A percentile compares a stretch with the other conserved stretches of the same genome.
phyloP scores from a whole-genome alignment of 2,797 vertebrate species.

The Melanotaenia boesemani region DNA sequence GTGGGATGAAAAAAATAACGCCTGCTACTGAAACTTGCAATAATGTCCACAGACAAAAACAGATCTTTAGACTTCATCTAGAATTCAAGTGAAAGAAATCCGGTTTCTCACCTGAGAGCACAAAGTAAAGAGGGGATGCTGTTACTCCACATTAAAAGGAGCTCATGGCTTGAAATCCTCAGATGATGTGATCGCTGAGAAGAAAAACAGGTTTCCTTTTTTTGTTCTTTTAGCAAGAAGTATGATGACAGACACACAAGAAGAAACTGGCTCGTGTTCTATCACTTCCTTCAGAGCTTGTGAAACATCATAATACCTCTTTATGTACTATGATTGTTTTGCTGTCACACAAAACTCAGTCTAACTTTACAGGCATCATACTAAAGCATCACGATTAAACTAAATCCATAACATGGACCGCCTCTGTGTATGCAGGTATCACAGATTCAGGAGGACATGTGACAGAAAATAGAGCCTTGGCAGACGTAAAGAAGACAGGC shows the following conservation, averaged over 20 bases:
- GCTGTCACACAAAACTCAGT: background rate
- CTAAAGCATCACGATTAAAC: background rate
- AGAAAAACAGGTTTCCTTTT: background rate
- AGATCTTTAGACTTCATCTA: background rate
- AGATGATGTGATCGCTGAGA: background rate
- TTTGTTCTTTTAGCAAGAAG: background rate
- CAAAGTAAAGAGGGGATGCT: too few species aligned
- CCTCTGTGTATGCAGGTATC: background rate
- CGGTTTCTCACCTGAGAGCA: too few species aligned
- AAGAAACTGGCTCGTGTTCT: background rate
- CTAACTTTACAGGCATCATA: background rate
- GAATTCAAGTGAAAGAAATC: background rate
- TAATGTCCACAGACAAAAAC: background rate
- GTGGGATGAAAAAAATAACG: background rate
- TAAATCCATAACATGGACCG: background rate
- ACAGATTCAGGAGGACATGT: background rate
- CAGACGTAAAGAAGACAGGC: too few species aligned
- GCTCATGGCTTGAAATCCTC: conserved; percentile 4
- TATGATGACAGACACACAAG: too few species aligned
- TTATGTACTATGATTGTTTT: background rate
- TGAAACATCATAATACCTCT: too few species aligned
- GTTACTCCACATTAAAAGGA: background rate
- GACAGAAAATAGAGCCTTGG: background rate
- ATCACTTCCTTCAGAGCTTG: background rate
- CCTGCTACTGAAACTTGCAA: background rate